Percentiles rank a stretch among this genome's conserved stretches.
Conservation (phyloP, 2,888 invertebrate genomes). For the Itoplectis maculator region DNA sequence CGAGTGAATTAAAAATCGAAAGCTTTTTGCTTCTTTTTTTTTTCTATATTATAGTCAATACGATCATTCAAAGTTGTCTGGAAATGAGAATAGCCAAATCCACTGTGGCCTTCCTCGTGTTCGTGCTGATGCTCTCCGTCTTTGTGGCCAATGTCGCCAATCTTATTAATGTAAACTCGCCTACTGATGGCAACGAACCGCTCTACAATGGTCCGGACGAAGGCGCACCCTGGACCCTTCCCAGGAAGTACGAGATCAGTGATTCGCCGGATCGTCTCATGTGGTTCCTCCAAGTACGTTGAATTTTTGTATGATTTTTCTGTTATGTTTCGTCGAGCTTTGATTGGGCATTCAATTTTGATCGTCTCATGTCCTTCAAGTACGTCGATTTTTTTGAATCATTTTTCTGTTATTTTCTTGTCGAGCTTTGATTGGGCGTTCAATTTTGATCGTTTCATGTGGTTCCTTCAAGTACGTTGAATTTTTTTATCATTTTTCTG, state of each 20-base stretch:
- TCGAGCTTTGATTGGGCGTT: not conserved
- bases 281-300: slow-evolving; percentile 94
- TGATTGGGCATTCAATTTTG: no score
- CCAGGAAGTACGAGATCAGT: slow-evolving; percentile 84
- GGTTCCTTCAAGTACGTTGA: slow-evolving; percentile 94
- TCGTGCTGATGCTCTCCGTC: slow-evolving; percentile 88
- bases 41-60: not conserved
- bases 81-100: slow-evolving; percentile 89
- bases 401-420: not conserved
- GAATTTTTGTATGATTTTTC: no score
- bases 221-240: slow-evolving; percentile 69
- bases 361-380: no score
- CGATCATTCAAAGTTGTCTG: slow-evolving; percentile 29
- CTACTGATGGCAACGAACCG: slow-evolving; percentile 71
- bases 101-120: slow-evolving; percentile 87
- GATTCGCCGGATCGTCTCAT: slow-evolving; percentile 87
- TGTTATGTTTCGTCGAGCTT: no score
- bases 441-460: slow-evolving; percentile 87
- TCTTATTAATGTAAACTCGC: slow-evolving; percentile 87
- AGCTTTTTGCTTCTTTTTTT: no score
- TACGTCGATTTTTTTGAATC: slow-evolving; percentile 79
- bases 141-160: slow-evolving; percentile 90
- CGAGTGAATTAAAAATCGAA: no score
- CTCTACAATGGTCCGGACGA: slow-evolving; percentile 61
- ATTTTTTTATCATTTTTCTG: no score